Percentiles rank a stretch among this genome's conserved stretches.
Conservation (phyloP, 2,797 vertebrate genomes). For the Xiphophorus birchmanni region DNA sequence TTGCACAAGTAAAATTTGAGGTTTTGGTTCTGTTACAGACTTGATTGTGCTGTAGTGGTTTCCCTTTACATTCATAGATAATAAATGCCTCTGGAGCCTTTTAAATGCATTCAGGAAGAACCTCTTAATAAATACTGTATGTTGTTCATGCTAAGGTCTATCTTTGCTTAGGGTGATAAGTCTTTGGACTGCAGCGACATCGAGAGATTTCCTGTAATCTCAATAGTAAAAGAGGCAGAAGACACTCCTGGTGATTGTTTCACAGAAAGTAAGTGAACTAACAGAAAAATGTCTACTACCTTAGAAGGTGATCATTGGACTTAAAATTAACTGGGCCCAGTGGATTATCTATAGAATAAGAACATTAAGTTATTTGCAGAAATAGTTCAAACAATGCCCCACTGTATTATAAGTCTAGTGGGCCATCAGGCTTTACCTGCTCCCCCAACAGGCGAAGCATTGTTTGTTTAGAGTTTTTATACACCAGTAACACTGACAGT, state of each 20-base stretch:
- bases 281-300: background rate
- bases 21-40: background rate
- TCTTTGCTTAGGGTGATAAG: slow-evolving; percentile 42
- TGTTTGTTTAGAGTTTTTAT: too few relatives aligned
- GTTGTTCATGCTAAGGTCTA: background rate
- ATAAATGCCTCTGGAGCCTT: background rate
- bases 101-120: background rate
- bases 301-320: background rate
- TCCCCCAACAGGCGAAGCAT: too few relatives aligned
- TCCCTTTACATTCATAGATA: background rate
- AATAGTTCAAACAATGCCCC: too few relatives aligned
- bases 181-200: slow-evolving; percentile 85
- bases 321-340: background rate
- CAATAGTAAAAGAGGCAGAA: slow-evolving; percentile 74
- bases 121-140: background rate
- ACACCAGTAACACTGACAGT: too few relatives aligned
- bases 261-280: slow-evolving; percentile 61
- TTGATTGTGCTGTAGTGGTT: background rate
- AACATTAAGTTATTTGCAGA: background rate
- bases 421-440: background rate
- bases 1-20: slow-evolving; percentile 28
- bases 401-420: too few relatives aligned
- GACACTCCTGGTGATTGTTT: slow-evolving; percentile 86
- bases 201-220: slow-evolving; percentile 80
- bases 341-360: background rate